Evolutionary conservation across 2,113 vertebrate genomes (phyloP).

Genomic region (Orthonyx spaldingii): DNA sequence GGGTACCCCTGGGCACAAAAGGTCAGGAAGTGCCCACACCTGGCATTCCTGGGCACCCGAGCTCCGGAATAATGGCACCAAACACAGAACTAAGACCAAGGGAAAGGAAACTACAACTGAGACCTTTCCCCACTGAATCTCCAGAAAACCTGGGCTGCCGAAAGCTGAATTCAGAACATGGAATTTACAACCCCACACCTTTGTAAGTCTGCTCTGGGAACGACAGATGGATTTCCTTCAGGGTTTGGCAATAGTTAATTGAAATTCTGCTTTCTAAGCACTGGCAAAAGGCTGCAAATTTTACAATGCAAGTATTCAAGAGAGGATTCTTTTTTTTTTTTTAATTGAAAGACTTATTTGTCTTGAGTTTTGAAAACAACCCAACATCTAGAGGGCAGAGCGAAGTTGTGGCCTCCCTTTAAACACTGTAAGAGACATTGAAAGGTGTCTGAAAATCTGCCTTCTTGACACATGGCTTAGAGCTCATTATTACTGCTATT

Average conservation of each 20-base stretch:
- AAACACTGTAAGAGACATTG: background rate
- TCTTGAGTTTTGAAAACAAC: background rate
- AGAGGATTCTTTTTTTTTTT: background rate
- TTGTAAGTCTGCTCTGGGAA: background rate
- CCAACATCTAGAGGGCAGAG: background rate
- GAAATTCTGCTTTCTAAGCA: slow-evolving; percentile 18
- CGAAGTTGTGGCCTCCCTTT: background rate
- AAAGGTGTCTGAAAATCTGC: background rate
- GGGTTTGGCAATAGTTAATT: background rate
- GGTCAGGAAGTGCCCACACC: background rate
- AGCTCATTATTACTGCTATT: background rate
- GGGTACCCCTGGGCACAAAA: background rate
- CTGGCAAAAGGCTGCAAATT: background rate
- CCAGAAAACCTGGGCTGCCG: background rate
- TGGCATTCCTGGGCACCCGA: background rate
- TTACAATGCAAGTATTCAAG: slow-evolving; percentile 8
- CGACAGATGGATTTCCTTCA: background rate
- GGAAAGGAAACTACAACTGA: background rate
- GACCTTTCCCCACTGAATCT: background rate
- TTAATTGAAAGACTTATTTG: slow-evolving; percentile 1
- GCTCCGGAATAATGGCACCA: background rate
- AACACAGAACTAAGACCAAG: background rate
- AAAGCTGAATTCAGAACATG: background rate
- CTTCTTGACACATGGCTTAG: background rate
- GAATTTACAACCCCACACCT: background rate